Evolutionary conservation across 2,888 invertebrate genomes (phyloP).

Genomic region (Parasteatoda lunata): DNA sequence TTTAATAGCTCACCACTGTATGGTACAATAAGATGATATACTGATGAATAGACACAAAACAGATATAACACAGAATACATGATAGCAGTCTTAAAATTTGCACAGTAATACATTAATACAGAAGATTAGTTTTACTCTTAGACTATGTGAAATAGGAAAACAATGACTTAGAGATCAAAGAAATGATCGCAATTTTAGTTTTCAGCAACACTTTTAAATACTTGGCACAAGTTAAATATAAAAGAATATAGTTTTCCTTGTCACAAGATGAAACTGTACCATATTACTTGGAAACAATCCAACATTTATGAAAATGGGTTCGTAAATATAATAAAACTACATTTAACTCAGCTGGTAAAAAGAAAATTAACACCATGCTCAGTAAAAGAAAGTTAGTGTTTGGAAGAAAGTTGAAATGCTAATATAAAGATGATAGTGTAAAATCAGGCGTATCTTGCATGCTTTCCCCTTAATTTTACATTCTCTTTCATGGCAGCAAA

Average conservation of each 20-base stretch:
- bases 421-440: not conserved
- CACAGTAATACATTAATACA: slow-evolving; percentile 22
- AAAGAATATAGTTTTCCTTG: not conserved
- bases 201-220: slow-evolving; percentile 28
- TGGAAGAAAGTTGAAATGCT: not conserved
- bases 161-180: slow-evolving; percentile 44
- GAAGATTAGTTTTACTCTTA: slow-evolving; percentile 6
- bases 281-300: too few species aligned
- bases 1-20: slow-evolving; percentile 21
- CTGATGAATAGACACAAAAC: slow-evolving; percentile 20
- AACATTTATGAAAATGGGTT: too few species aligned
- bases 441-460: not conserved
- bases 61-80: slow-evolving; percentile 23
- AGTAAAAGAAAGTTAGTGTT: not conserved
- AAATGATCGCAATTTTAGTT: slow-evolving; percentile 25
- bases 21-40: slow-evolving; percentile 3
- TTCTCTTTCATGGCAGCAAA: not conserved
- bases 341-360: too few species aligned
- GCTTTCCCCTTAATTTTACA: not conserved
- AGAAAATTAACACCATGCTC: not conserved
- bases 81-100: slow-evolving; percentile 22
- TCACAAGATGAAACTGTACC: too few species aligned
- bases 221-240: slow-evolving; percentile 27
- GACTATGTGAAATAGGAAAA: slow-evolving; percentile 21
- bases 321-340: too few species aligned